phyloP scores from a whole-genome alignment of 2,888 invertebrate genomes.

The Nematopogon swammerdamellus region DNA sequence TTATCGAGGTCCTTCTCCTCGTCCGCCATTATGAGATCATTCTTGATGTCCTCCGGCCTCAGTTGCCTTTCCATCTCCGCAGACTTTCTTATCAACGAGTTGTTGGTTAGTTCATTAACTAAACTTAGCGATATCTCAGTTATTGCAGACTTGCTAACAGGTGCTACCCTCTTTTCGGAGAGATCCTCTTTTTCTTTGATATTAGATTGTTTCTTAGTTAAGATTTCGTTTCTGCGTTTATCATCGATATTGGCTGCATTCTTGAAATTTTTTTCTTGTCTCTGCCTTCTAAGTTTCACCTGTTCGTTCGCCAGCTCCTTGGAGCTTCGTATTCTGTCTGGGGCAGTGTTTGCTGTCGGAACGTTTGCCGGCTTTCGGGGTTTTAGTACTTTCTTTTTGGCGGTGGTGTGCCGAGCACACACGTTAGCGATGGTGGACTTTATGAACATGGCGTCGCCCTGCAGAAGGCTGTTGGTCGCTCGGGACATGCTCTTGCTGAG shows the following conservation, averaged over 20 bases:
- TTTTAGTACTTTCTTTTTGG: conserved; percentile 12
- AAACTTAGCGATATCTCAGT: conserved; percentile 48
- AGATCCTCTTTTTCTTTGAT: conserved; percentile 25
- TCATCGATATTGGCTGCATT: conserved; percentile 37
- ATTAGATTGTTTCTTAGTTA: conserved; percentile 23
- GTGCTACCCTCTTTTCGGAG: conserved; percentile 34
- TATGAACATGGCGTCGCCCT: conserved; percentile 41
- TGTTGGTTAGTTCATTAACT: conserved; percentile 47
- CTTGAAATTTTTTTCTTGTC: conserved; percentile 39
- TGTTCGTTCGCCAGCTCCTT: conserved; percentile 27
- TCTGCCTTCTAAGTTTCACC: conserved; percentile 25
- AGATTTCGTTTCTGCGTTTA: conserved; percentile 22
- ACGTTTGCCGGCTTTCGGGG: background rate
- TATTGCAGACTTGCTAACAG: too few relatives aligned
- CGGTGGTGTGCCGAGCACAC: conserved; percentile 23
- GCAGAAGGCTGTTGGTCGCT: conserved; percentile 37
- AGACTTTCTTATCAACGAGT: conserved; percentile 45
- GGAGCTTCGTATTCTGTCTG: conserved; percentile 10
- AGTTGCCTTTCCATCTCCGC: conserved; percentile 48
- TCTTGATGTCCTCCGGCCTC: conserved; percentile 46
- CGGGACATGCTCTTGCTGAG: conserved; percentile 46
- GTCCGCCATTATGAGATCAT: conserved; percentile 47
- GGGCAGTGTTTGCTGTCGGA: conserved; percentile 7
- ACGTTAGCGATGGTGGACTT: conserved; percentile 37
- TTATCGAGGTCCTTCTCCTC: conserved; percentile 52